These are phyloP conservation scores for Pseudomyrmex pallidus DNA, from an alignment of 1,140 invertebrate genomes.

Conservation along the genomic window DNA sequence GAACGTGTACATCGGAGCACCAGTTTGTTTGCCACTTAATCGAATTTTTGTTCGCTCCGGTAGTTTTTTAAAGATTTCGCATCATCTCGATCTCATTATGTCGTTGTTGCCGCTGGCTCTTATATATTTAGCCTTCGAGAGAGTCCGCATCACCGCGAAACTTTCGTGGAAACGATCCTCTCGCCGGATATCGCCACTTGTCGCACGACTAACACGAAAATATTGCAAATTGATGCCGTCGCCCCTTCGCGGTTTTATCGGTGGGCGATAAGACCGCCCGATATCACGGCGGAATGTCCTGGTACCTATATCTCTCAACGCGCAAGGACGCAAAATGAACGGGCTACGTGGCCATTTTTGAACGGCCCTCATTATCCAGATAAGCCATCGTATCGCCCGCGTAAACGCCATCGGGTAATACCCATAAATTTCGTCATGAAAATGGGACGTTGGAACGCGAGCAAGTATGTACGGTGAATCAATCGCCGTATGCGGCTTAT, in stretches of 20 bases:
- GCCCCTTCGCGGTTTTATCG: conserved; percentile 59
- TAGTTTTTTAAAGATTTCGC: not conserved
- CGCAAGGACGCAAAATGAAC: conserved; percentile 40
- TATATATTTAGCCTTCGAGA: conserved; percentile 48
- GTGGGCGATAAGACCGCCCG: conserved; percentile 7
- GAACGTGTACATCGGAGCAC: not conserved
- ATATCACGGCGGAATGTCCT: conserved; percentile 9
- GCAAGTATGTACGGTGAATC: conserved; percentile 31
- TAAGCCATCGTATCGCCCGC: conserved; percentile 54
- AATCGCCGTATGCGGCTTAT: conserved; percentile 40
- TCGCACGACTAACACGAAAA: conserved; percentile 73
- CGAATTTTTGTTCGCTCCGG: too few relatives aligned
- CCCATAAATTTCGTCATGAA: conserved; percentile 47
- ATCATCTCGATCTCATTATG: conserved; percentile 1
- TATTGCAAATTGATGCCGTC: conserved; percentile 76
- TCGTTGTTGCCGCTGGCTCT: conserved; percentile 17
- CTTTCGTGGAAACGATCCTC: conserved; percentile 48
- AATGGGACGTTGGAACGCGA: conserved; percentile 47
- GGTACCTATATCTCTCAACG: conserved; percentile 26
- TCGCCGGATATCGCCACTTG: conserved; percentile 34
- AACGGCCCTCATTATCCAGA: conserved; percentile 51
- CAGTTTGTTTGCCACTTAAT: conserved; percentile 17
- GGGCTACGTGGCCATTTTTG: conserved; percentile 52
- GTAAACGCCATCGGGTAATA: conserved; percentile 48
- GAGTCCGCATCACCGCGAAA: conserved; percentile 20